These are phyloP conservation scores for Ostrea edulis DNA, from an alignment of 1,140 invertebrate species.

Conservation along the genomic window DNA sequence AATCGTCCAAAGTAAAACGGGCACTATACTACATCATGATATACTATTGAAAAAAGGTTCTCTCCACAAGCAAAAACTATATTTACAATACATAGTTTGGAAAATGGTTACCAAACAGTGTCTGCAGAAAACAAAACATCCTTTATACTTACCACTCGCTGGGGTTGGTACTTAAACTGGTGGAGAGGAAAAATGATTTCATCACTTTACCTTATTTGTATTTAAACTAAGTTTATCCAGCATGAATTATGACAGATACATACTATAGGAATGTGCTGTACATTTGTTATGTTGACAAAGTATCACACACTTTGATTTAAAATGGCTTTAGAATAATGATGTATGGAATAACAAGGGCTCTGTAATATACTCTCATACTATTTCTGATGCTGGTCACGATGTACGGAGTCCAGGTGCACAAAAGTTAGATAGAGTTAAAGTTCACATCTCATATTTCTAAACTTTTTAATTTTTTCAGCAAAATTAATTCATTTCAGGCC, in stretches of 20 bases:
- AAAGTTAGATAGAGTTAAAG: too few relatives aligned
- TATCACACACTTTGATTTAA: background rate
- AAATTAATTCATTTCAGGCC: too few relatives aligned
- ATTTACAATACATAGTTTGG: conserved; percentile 15
- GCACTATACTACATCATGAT: conserved; percentile 5
- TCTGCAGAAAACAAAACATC: background rate
- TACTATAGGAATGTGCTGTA: background rate
- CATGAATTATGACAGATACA: background rate
- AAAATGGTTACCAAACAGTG: conserved; percentile 23
- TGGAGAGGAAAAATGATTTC: background rate
- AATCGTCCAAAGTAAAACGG: background rate
- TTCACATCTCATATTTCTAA: too few relatives aligned
- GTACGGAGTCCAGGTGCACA: too few relatives aligned
- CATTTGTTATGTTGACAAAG: conserved; percentile 33
- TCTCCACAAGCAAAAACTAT: background rate
- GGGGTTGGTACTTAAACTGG: conserved; percentile 37
- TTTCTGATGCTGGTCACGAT: too few relatives aligned
- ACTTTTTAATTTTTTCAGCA: too few relatives aligned
- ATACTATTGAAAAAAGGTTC: background rate
- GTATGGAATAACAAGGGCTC: too few relatives aligned
- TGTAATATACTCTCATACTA: too few relatives aligned
- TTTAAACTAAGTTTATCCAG: too few relatives aligned
- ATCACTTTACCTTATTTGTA: too few relatives aligned
- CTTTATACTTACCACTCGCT: conserved; percentile 53
- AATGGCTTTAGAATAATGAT: too few relatives aligned